Evolutionary conservation across 35 echinoderm and acorn worm species (phyloP).

Genomic region (Patiria miniata): DNA sequence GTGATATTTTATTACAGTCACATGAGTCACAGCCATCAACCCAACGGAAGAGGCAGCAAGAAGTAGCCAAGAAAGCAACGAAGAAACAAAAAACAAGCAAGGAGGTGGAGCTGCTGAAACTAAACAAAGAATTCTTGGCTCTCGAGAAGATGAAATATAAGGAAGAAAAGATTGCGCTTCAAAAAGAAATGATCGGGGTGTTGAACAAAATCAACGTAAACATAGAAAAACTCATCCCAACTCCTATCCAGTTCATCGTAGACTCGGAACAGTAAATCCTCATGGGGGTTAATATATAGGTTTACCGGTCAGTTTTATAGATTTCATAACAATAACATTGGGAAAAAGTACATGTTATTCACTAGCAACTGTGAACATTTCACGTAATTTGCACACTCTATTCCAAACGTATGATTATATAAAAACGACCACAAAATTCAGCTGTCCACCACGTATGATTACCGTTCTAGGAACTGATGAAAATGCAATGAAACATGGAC

Average conservation of each 20-base stretch:
- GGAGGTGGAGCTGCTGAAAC: not conserved
- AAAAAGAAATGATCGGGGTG: not conserved
- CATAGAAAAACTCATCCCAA: not conserved
- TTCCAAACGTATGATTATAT: too few relatives aligned
- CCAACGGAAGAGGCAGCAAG: not conserved
- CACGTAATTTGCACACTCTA: too few relatives aligned
- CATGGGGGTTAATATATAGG: too few relatives aligned
- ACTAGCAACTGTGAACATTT: too few relatives aligned
- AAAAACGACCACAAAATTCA: too few relatives aligned
- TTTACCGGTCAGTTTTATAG: too few relatives aligned
- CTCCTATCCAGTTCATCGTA: not conserved
- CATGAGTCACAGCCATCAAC: not conserved
- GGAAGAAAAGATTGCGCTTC: conserved; percentile 1
- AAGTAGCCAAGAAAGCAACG: not conserved
- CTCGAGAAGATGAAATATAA: conserved; percentile 5
- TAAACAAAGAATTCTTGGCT: not conserved
- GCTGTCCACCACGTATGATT: too few relatives aligned
- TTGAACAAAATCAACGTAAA: not conserved
- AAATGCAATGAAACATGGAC: too few relatives aligned
- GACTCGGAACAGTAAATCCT: not conserved
- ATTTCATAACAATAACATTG: too few relatives aligned
- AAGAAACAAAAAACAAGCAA: not conserved
- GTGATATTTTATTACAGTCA: not conserved
- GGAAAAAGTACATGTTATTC: too few relatives aligned
- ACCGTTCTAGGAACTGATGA: too few relatives aligned